phyloP scores from a whole-genome alignment of 2,888 invertebrate genomes.

The Aphodius sticticus region DNA sequence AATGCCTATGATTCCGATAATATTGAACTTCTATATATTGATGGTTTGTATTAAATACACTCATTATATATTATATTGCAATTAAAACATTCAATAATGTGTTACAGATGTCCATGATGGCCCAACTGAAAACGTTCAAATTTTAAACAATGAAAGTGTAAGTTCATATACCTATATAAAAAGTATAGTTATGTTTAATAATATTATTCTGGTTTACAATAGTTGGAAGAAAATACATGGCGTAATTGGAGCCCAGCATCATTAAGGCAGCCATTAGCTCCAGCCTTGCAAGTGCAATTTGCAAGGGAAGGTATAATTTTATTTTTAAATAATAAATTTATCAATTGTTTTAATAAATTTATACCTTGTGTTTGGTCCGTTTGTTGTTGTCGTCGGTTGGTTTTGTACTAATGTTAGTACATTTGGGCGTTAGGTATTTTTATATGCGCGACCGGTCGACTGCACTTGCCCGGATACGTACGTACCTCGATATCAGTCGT shows the following conservation, averaged over 20 bases:
- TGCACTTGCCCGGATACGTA: too few relatives aligned
- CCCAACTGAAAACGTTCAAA: not conserved
- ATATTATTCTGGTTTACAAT: slow-evolving; percentile 14
- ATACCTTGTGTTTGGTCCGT: too few relatives aligned
- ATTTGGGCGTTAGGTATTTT: too few relatives aligned
- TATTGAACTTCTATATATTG: not conserved
- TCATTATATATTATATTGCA: not conserved
- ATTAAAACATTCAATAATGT: not conserved
- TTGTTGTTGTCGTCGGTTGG: too few relatives aligned
- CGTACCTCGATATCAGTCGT: too few relatives aligned
- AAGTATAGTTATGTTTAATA: not conserved
- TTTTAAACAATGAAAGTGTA: slow-evolving; percentile 9
- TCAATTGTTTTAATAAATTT: not conserved
- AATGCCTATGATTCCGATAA: not conserved
- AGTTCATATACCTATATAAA: slow-evolving; percentile 9
- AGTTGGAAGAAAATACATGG: slow-evolving; percentile 17
- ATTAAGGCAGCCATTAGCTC: slow-evolving; percentile 9
- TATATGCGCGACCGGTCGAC: too few relatives aligned
- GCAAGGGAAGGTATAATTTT: slow-evolving; percentile 14
- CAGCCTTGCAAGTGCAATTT: slow-evolving; percentile 13
- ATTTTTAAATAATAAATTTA: slow-evolving; percentile 15
- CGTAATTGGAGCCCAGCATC: not conserved
- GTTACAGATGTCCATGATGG: slow-evolving; percentile 1
- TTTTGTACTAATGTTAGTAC: too few relatives aligned
- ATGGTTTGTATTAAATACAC: slow-evolving; percentile 12